Evolutionary conservation across 2,113 vertebrate genomes (phyloP).

Genomic region (Poecile atricapillus): DNA sequence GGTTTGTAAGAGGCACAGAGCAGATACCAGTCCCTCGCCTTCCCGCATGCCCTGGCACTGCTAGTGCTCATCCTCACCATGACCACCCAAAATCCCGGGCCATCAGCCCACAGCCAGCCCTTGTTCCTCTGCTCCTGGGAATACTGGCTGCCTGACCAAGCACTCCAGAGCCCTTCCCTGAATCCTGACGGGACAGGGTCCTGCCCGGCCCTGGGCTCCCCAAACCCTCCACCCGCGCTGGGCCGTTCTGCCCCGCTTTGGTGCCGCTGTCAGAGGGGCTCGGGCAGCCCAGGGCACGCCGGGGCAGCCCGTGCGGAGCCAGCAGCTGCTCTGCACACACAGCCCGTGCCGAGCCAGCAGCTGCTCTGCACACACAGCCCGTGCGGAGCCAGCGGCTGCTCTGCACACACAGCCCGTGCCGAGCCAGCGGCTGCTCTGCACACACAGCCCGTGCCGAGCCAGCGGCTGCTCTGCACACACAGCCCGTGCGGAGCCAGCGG

Average conservation of each 20-base stretch:
- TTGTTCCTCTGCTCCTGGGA: not conserved
- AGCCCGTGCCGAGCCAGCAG: not conserved
- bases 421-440: not conserved
- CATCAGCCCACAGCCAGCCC: not conserved
- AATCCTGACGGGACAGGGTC: fast-evolving
- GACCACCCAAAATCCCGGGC: not conserved
- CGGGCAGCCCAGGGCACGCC: not conserved
- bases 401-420: not conserved
- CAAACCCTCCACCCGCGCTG: fast-evolving
- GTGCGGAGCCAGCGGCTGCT: not conserved
- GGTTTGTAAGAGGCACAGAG: not conserved
- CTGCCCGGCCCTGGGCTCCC: not conserved
- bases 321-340: not conserved
- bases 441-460: not conserved
- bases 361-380: not conserved
- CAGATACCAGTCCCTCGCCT: not conserved
- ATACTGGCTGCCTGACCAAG: not conserved
- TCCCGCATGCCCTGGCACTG: fast-evolving
- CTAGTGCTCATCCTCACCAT: not conserved
- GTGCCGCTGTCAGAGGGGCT: not conserved
- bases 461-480: not conserved
- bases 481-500: not conserved
- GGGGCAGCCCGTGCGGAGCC: not conserved
- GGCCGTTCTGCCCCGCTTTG: not conserved
- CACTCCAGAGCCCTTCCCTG: not conserved